Percentiles rank a stretch among this genome's conserved stretches.
These are phyloP conservation scores for Perca fluviatilis DNA, from an alignment of 2,113 vertebrate genomes.

Conservation along the genomic window DNA sequence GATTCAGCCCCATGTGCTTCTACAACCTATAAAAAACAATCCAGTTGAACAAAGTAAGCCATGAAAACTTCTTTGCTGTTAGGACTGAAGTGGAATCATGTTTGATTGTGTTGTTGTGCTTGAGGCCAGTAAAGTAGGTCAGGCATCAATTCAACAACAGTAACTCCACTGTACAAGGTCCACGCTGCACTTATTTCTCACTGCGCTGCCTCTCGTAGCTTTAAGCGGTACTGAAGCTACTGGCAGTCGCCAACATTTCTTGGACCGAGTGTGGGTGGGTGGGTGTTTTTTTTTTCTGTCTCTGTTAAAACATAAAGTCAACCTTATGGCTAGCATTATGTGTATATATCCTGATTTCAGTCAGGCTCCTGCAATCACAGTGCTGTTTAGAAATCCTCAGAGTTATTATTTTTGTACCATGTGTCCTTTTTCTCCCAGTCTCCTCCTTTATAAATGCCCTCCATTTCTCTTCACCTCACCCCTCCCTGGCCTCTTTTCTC, in stretches of 20 bases:
- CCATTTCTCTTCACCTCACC: not conserved
- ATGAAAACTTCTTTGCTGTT: not conserved
- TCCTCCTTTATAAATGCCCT: not conserved
- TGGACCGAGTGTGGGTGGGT: constrained; percentile 17
- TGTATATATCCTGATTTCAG: not conserved
- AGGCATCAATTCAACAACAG: constrained; percentile 2
- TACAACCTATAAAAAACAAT: not conserved
- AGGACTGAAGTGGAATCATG: not conserved
- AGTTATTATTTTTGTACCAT: not conserved
- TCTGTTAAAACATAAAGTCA: constrained; percentile 18
- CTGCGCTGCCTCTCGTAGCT: constrained; percentile 1
- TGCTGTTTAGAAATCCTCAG: not conserved
- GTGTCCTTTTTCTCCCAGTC: not conserved
- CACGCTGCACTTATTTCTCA: not conserved
- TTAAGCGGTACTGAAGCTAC: constrained; percentile 12
- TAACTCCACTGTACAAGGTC: not conserved
- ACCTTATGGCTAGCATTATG: not conserved
- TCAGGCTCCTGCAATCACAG: too few relatives aligned
- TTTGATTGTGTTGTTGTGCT: constrained; percentile 12
- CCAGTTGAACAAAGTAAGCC: not conserved
- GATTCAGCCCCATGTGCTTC: not conserved
- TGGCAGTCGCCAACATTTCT: constrained; percentile 11
- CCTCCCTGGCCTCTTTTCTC: not conserved
- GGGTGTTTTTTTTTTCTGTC: not conserved
- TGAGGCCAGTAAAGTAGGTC: constrained; percentile 9